Evolutionary conservation across 2,113 vertebrate genomes (phyloP).

Genomic region (Cavia porcellus): DNA sequence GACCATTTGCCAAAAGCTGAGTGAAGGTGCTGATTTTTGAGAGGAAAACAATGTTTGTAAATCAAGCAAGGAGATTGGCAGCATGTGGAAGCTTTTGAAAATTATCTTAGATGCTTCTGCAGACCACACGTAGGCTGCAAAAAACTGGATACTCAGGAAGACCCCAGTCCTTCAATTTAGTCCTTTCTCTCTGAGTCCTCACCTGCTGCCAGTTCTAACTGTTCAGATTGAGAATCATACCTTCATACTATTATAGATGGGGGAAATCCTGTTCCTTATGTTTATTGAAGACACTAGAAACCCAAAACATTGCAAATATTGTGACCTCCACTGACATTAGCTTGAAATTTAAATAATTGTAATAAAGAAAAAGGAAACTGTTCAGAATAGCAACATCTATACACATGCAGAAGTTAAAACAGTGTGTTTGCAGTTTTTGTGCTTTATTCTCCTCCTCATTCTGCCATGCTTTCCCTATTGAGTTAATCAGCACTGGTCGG

Average conservation of each 20-base stretch:
- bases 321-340: background rate
- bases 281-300: background rate
- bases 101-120: background rate
- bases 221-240: background rate
- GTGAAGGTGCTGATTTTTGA: background rate
- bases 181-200: background rate
- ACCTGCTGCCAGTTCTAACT: background rate
- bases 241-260: background rate
- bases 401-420: background rate
- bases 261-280: background rate
- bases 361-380: background rate
- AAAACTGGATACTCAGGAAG: background rate
- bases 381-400: background rate
- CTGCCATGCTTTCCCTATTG: background rate
- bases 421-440: background rate
- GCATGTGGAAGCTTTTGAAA: background rate
- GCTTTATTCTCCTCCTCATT: background rate
- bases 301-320: background rate
- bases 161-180: rapidly evolving
- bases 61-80: background rate
- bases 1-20: conserved; percentile 33
- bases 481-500: background rate
- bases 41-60: background rate
- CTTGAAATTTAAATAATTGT: conserved; percentile 12
- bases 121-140: background rate